Conservation (phyloP, 2,113 vertebrate species). For the Tachysurus fulvidraco region DNA sequence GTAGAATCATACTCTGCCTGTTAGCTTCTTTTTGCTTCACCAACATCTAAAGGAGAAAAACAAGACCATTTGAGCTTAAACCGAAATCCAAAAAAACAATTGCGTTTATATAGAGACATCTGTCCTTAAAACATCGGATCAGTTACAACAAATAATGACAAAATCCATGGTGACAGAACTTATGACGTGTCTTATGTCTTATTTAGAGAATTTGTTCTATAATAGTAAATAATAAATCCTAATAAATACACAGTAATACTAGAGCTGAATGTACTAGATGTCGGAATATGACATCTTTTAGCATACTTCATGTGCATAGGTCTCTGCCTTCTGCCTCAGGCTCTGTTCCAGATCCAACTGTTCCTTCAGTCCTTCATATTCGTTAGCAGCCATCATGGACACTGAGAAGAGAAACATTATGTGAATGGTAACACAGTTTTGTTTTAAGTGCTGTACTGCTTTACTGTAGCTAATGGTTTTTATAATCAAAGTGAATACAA, state of each 20-base stretch:
- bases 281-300: neutral
- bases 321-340: conserved; percentile 75
- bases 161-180: neutral
- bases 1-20: conserved; percentile 76
- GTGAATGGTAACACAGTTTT: neutral
- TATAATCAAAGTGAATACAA: conserved; percentile 25
- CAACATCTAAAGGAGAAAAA: conserved; percentile 70
- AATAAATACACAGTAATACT: neutral
- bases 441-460: neutral
- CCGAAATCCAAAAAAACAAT: neutral
- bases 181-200: neutral
- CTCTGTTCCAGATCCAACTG: conserved; percentile 78
- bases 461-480: neutral
- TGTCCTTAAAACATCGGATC: neutral
- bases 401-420: conserved; percentile 61
- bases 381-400: conserved; percentile 76
- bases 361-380: conserved; percentile 76
- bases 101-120: neutral
- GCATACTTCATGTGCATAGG: conserved; percentile 75
- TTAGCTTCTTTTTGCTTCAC: conserved; percentile 82
- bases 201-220: neutral
- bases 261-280: neutral
- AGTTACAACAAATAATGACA: neutral
- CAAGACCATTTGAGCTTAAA: neutral
- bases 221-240: neutral